Evolutionary conservation across 2,888 invertebrate species (phyloP).

Genomic region (Brachyptera putata): DNA sequence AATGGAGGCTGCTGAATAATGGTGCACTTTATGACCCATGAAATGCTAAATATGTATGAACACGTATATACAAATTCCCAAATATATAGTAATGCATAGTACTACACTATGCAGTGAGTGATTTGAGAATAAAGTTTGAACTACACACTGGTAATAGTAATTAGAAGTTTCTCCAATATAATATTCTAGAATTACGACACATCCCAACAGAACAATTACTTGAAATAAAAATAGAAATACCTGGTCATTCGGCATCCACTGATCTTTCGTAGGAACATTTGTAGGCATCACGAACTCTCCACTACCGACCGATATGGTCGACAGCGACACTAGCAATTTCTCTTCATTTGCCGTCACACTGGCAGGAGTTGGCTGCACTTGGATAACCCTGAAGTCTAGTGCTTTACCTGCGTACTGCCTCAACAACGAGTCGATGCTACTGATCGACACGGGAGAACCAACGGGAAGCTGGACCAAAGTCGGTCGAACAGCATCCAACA

Average conservation of each 20-base stretch:
- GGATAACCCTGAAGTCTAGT: constrained; percentile 60
- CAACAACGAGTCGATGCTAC: constrained; percentile 49
- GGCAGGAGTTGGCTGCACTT: constrained; percentile 7
- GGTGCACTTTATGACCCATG: no score
- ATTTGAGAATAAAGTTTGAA: no score
- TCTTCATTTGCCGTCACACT: constrained; percentile 50
- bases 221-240: constrained; percentile 35
- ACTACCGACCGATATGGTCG: constrained; percentile 54
- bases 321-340: constrained; percentile 57
- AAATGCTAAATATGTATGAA: no score
- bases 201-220: no score
- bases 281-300: constrained; percentile 71
- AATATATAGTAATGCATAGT: no score
- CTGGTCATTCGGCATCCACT: constrained; percentile 77
- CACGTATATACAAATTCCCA: no score
- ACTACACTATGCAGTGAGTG: no score
- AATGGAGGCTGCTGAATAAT: no score
- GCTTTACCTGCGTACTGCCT: constrained; percentile 68
- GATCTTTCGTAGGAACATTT: constrained; percentile 66
- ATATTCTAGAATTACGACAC: neutral
- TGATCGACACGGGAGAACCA: constrained; percentile 27
- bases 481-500: constrained; percentile 54
- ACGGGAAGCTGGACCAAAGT: constrained; percentile 37
- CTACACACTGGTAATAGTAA: no score
- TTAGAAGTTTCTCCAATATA: no score